phyloP scores from a whole-genome alignment of 2,797 vertebrate genomes.

The Hypotaenidia okinawae region DNA sequence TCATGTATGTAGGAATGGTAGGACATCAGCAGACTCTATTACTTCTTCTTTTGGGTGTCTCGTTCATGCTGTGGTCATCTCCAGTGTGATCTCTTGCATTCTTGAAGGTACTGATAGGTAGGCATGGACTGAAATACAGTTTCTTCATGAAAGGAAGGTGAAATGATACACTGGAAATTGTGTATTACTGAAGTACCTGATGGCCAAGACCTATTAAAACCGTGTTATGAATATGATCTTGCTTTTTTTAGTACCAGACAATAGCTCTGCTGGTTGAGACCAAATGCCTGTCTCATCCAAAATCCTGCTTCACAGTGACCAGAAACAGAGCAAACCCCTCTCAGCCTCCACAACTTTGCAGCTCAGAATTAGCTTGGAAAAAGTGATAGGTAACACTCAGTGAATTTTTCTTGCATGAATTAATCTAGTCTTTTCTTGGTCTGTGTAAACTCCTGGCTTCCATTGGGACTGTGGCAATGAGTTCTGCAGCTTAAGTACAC shows the following conservation, averaged over 20 bases:
- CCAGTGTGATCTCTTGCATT: neutral
- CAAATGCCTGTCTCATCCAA: neutral
- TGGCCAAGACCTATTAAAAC: conserved; percentile 10
- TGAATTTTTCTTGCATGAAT: conserved; percentile 56
- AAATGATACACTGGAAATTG: neutral
- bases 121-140: neutral
- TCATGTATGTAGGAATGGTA: neutral
- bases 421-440: conserved; percentile 7
- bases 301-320: neutral
- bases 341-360: neutral
- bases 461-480: conserved; percentile 30
- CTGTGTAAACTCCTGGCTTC: conserved; percentile 55
- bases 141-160: neutral
- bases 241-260: neutral
- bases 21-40: neutral
- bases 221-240: neutral
- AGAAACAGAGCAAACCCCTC: neutral
- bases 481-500: conserved; percentile 64
- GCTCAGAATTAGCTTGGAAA: neutral
- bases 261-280: neutral
- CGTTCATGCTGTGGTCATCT: neutral
- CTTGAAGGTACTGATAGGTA: neutral
- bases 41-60: neutral
- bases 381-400: conserved; percentile 13
- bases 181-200: neutral